Base-by-base conservation (phyloP, 1,140 invertebrate genomes). In the Drosophila murphyi region DNA sequence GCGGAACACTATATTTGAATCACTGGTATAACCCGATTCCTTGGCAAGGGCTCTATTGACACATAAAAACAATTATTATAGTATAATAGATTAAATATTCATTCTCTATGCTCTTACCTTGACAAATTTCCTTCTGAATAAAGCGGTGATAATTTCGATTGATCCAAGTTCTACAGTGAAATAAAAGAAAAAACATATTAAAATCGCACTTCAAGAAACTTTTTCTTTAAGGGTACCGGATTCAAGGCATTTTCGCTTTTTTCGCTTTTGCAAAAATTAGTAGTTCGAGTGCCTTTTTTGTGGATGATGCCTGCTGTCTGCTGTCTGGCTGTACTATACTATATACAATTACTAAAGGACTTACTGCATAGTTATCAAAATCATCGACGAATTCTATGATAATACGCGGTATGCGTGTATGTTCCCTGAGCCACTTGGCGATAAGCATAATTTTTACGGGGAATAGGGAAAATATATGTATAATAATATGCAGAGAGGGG, bases 11-110 rank as follows among this genome's bases (percentile, higher is more conserved):
- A 98, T 93, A 8, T 96, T 97, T 1, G 97, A 97, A 92, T 98
- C 97, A 80, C 97, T 97, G 92, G 97, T 97, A 92, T 98, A 98
- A 10, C 97, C 97, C 2, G 96, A 96, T 92, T 97, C 97, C 93
- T 97, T 98, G 37, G 97, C 93, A 55, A 92, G 65, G 55, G 91
- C 91, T 89, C 91, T 92, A 59, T 7, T 10, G 6, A 5, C 5
- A 47, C 5, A 12, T 5, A 47, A 47, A 2, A 7, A 6, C 7
- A 28, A 48, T 48, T 48, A 1, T 7, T 29, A 48, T 3, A 20
- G 5, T 47, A 47, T 47, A 20, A 20, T 47, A 48, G 1, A 29
- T 7, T 1, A 4, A 8, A 28, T 48, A 3, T 7, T 8, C 6
- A 3, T 48, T 7, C 1, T 29, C 6, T 48, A 6, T 5, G 62